phyloP scores from a whole-genome alignment of 2,888 invertebrate genomes.

The Cheilosia urbana region DNA sequence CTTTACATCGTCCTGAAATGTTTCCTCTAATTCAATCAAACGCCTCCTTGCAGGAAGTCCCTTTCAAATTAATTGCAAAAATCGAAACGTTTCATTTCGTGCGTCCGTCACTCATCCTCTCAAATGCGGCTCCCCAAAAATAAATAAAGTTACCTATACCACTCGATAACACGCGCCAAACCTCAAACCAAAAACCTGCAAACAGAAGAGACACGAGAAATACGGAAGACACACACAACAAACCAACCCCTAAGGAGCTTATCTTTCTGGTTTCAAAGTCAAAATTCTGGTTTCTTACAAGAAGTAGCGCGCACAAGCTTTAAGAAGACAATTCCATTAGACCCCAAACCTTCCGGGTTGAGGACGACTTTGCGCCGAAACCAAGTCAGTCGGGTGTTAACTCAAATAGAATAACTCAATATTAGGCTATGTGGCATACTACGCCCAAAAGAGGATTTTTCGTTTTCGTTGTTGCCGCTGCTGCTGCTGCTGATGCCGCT shows the following conservation, averaged over 20 bases:
- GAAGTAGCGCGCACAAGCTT: conserved; percentile 48
- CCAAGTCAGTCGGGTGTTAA: conserved; percentile 78
- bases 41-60: conserved; percentile 15
- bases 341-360: conserved; percentile 41
- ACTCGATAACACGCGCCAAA: conserved; percentile 48
- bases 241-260: conserved; percentile 74
- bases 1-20: conserved; percentile 5
- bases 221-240: conserved; percentile 46
- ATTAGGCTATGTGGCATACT: conserved; percentile 72
- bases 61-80: conserved; percentile 56
- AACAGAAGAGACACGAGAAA: conserved; percentile 12
- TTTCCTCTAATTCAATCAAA: conserved; percentile 42
- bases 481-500: no score
- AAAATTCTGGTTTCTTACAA: conserved; percentile 62
- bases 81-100: conserved; percentile 26
- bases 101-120: conserved; percentile 10
- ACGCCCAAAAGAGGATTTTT: conserved; percentile 62
- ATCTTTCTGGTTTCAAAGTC: conserved; percentile 72
- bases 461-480: neutral
- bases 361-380: conserved; percentile 76
- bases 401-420: conserved; percentile 73
- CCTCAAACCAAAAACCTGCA: conserved; percentile 66
- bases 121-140: neutral
- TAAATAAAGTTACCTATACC: neutral
- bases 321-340: conserved; percentile 69